phyloP scores from a whole-genome alignment of 1,140 invertebrate species.

The Cotesia glomerata region DNA sequence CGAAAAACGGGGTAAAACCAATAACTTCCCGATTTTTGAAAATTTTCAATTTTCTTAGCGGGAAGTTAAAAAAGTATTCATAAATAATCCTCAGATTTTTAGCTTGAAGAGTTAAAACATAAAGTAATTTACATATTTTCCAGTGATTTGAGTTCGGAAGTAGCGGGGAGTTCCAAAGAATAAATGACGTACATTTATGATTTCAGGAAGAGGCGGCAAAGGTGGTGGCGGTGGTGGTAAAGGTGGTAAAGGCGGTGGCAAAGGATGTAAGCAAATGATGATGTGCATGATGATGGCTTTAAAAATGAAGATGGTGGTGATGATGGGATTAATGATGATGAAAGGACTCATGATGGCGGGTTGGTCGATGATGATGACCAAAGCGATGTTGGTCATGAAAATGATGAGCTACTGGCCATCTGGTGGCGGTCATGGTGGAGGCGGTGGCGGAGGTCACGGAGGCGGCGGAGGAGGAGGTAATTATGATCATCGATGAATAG shows the following conservation, averaged over 20 bases:
- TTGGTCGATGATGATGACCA: constrained; percentile 67
- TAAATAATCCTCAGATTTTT: too few species aligned
- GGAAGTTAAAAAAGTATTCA: too few species aligned
- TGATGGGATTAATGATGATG: constrained; percentile 66
- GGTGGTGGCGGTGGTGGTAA: constrained; percentile 48
- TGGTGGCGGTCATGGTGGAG: constrained; percentile 47
- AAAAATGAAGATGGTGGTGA: constrained; percentile 69
- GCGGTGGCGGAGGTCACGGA: constrained; percentile 36
- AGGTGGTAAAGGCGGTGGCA: constrained; percentile 56
- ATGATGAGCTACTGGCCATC: constrained; percentile 61
- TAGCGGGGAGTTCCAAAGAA: too few species aligned
- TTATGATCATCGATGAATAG: constrained; percentile 45
- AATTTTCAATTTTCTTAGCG: too few species aligned
- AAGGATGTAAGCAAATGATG: constrained; percentile 68
- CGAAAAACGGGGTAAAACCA: too few species aligned
- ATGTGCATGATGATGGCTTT: constrained; percentile 68
- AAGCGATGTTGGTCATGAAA: constrained; percentile 67
- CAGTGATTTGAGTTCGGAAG: too few species aligned
- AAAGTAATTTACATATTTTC: too few species aligned
- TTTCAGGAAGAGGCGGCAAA: constrained; percentile 47
- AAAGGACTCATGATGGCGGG: constrained; percentile 68
- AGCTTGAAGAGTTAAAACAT: not conserved
- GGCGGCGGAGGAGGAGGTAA: constrained; percentile 42
- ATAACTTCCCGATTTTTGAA: too few species aligned
- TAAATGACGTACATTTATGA: not conserved